A percentile compares a stretch with the other conserved stretches of the same genome.
Evolutionary conservation across 2,888 invertebrate genomes (phyloP).

Genomic region (Zonitis immaculata): DNA sequence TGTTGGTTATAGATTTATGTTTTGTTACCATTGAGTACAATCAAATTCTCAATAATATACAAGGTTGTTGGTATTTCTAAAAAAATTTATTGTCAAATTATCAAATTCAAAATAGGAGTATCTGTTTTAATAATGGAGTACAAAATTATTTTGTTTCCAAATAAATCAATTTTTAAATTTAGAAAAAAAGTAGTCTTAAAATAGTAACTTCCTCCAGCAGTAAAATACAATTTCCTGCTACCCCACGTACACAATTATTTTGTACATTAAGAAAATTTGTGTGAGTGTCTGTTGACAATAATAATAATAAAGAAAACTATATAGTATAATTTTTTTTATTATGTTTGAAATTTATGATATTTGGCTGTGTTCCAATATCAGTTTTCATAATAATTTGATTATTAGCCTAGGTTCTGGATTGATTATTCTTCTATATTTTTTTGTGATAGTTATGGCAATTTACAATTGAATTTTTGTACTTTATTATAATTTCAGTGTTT

Average conservation of each 20-base stretch:
- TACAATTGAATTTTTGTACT: background rate
- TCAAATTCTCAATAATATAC: no score
- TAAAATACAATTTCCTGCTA: conserved; percentile 3
- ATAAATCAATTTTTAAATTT: no score
- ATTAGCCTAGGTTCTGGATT: background rate
- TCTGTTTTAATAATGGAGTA: no score
- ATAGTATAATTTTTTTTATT: no score
- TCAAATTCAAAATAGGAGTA: no score
- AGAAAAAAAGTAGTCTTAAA: background rate
- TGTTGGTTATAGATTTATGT: no score
- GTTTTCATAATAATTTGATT: background rate
- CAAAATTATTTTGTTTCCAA: no score
- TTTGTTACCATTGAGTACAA: no score
- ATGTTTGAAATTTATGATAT: background rate
- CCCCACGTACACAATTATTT: background rate
- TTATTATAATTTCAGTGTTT: no score
- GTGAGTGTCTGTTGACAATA: background rate
- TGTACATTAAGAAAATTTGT: background rate
- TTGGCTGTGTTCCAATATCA: background rate
- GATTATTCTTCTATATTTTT: background rate
- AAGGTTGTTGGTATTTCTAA: no score
- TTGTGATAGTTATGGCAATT: no score
- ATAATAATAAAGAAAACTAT: background rate
- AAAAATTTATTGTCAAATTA: no score
- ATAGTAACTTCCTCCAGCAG: background rate